Base-by-base conservation (phyloP, 2,797 vertebrate species). In the Rhyacichthys aspro region DNA sequence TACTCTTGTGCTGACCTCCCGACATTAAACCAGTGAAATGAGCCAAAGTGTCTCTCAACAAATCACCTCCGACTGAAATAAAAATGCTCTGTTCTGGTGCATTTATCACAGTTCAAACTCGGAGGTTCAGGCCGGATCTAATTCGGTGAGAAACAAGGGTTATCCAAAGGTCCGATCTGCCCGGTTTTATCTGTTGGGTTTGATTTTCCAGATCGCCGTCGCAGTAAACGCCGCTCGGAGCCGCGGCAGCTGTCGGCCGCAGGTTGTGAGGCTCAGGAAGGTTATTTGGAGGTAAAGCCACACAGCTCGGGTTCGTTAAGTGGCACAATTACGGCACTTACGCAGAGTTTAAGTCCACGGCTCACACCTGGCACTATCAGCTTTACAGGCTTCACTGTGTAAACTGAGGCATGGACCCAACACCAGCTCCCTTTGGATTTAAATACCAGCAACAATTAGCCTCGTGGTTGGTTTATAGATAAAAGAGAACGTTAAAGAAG, bases 271-370 rank as follows among this genome's bases (percentile, higher is more conserved):
- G 53, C 67, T 68, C 49, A n/a, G 43, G 72, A 81, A 80, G 79
- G 78, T 86, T 81, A 86, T 85, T 81, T 74, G 55, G 72, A 88
- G 76, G 72, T 82, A 86, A 85, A 85, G 53, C 74, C 76, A 72
- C 77, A 76, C 82, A 83, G 84, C 81, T 78, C 74, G 73, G 65
- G 69, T 59, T 71, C 59, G 45, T 78, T 83, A 86, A 90, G 79
- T 87, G 79, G 71, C 79, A 78, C 76, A 83, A 86, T 87, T 85
- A 87, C 48, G 32, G 15, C 55, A 69, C 80, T 77, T 80, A 73
- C 63, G 71, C 74, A 63, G 58, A 67, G 74, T 80, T 86, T 83
- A 83, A 60, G 57, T 86, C 60, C 63, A 57, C 68, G 71, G 63
- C 70, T 61, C 61, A 75, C 84, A 90, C 78, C 83, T 88, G 82